Percentiles rank a stretch among this genome's conserved stretches.
These are phyloP conservation scores for Sebastes goodei DNA, from an alignment of 2,797 vertebrate genomes.

Conservation along the genomic window DNA sequence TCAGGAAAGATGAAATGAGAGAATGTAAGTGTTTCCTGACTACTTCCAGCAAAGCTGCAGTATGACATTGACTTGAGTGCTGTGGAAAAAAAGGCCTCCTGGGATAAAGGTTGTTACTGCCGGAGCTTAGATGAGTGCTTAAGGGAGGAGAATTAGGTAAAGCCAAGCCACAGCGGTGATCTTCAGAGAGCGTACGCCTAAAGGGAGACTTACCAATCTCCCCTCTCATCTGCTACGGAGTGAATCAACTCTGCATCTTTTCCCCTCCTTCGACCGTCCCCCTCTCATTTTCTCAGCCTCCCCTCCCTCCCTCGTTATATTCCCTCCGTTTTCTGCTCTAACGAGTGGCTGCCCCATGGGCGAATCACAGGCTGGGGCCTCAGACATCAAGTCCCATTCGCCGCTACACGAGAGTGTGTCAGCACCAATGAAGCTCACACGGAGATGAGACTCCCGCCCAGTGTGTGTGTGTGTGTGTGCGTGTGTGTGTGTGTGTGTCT, in stretches of 20 bases:
- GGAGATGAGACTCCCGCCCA: slow-evolving; percentile 52
- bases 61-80: slow-evolving; percentile 22
- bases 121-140: slow-evolving; percentile 42
- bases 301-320: slow-evolving; percentile 43
- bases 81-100: slow-evolving; percentile 16
- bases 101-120: slow-evolving; percentile 44
- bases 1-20: not conserved
- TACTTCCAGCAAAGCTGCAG: slow-evolving; percentile 17
- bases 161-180: slow-evolving; percentile 42
- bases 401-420: slow-evolving; percentile 71
- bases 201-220: slow-evolving; percentile 54
- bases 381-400: slow-evolving; percentile 78
- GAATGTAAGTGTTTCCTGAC: not conserved
- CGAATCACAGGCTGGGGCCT: slow-evolving; percentile 64
- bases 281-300: slow-evolving; percentile 33
- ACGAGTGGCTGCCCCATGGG: slow-evolving; percentile 72
- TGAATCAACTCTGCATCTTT: slow-evolving; percentile 53
- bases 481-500: slow-evolving; percentile 24
- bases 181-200: slow-evolving; percentile 39
- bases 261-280: not conserved
- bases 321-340: slow-evolving; percentile 63
- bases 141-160: slow-evolving; percentile 48
- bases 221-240: slow-evolving; percentile 35
- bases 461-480: slow-evolving; percentile 2
- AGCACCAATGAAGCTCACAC: slow-evolving; percentile 71